Base-by-base conservation (phyloP, 2,113 vertebrate genomes). In the Marmota flaviventris region DNA sequence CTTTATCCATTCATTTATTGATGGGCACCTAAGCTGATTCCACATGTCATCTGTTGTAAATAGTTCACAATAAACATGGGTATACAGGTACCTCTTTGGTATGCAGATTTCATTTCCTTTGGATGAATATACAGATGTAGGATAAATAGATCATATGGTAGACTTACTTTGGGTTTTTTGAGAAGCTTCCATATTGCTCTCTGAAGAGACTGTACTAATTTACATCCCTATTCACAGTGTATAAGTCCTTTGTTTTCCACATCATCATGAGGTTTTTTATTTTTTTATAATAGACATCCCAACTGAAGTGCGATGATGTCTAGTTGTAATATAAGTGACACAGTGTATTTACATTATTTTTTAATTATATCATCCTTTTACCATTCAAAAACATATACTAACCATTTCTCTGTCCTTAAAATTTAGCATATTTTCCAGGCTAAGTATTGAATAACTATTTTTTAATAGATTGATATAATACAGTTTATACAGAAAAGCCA, bases 401-500 rank as follows among this genome's bases (percentile, higher is more conserved):
- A 69, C 69, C 39, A n/a, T 75, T 93, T 87, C 12, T 88, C 45
- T 85, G 34, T 75, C 63, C n/a, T 92, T 92, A 75, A 25, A 88
- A 85, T 75, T 93, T 79, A 84, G 29, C 7, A 12, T 67, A 56
- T 53, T 45, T 63, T 63, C 61, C 61, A 63, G 61, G 10, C 61
- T 63, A 63, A 10, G 61, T 61, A 61, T 22, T 25, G 8, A 61
- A 63, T 63, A 63, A 63, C 22, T 25, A 63, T 63, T 63, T 58
- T 18, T 58, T 20, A 58, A 58, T 22, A 58, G 56, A 58, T 22
- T 69, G 45, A 58, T 39, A 1, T 69, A 79, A 72, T 42, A 48
- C 18, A 72, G 1, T 58, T 91, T 56, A 88, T 8, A n/a, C 22
- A 58, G 13, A 85, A 95, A 95, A 93, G 17, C 39, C 51, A 67